Evolutionary conservation across 2,797 vertebrate genomes (phyloP).

Genomic region (Orientallactaga sibirica): DNA sequence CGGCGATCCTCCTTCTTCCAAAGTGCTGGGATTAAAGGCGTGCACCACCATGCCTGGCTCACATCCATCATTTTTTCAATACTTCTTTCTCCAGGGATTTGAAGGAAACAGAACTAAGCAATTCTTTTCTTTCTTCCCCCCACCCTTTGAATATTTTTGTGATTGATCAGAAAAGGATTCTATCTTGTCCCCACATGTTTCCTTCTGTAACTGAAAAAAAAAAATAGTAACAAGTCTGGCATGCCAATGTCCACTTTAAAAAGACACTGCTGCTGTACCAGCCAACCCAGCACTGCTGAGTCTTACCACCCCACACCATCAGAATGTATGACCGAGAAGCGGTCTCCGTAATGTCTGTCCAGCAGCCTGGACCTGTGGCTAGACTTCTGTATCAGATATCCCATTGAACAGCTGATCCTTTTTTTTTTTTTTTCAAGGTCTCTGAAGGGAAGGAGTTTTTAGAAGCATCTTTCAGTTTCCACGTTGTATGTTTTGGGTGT

Average conservation of each 20-base stretch:
- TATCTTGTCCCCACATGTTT: background rate
- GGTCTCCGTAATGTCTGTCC: background rate
- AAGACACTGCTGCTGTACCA: background rate
- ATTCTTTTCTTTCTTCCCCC: background rate
- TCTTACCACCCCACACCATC: background rate
- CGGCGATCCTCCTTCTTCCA: no score
- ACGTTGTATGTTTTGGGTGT: background rate
- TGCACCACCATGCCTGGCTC: no score
- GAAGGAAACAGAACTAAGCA: slow-evolving; percentile 20
- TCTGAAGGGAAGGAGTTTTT: background rate
- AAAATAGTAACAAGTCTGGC: background rate
- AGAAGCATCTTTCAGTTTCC: background rate
- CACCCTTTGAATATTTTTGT: background rate
- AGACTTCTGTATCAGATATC: background rate
- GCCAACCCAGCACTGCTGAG: background rate
- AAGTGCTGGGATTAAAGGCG: no score
- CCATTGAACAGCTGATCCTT: background rate
- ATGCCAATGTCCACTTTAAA: background rate
- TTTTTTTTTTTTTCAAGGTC: background rate
- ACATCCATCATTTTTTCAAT: background rate
- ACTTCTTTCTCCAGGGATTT: background rate
- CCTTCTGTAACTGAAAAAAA: background rate
- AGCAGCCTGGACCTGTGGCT: background rate
- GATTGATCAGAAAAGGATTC: slow-evolving; percentile 19
- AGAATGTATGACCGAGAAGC: background rate